Percentiles rank a stretch among this genome's conserved stretches.
Conservation (phyloP, 2,797 vertebrate species). For the Synaphobranchus kaupii region DNA sequence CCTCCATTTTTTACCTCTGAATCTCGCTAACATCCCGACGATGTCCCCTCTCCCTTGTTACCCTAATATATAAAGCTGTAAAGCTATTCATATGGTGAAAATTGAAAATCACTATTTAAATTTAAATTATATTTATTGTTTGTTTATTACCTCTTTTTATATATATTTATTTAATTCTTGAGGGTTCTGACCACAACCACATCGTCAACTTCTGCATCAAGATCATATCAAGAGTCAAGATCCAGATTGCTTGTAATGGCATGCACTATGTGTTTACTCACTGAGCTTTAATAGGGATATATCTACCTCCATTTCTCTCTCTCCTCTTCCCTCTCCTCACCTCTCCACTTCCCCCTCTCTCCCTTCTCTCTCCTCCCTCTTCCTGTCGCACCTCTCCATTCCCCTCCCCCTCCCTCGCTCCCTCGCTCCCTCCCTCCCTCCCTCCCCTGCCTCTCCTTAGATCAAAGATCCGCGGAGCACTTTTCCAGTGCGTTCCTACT, state of each 20-base stretch:
- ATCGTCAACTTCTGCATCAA: too few relatives aligned
- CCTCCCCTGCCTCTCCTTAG: background rate
- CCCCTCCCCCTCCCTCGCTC: background rate
- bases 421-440: background rate
- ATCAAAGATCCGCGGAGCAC: background rate
- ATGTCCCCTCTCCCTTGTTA: background rate
- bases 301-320: background rate
- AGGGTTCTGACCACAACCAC: too few relatives aligned
- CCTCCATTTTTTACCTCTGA: background rate
- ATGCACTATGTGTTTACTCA: background rate
- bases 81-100: background rate
- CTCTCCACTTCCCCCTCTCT: too few relatives aligned
- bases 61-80: background rate
- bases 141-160: too few relatives aligned
- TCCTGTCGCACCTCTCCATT: too few relatives aligned
- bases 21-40: background rate
- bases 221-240: background rate
- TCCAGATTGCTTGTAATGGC: background rate
- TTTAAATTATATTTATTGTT: too few relatives aligned
- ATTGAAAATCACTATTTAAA: too few relatives aligned
- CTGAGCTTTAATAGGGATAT: background rate
- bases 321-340: background rate
- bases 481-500: background rate
- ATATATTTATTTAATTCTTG: too few relatives aligned
- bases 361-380: background rate